phyloP scores from a whole-genome alignment of 2,888 invertebrate genomes.

The Cosmopolites sordidus region DNA sequence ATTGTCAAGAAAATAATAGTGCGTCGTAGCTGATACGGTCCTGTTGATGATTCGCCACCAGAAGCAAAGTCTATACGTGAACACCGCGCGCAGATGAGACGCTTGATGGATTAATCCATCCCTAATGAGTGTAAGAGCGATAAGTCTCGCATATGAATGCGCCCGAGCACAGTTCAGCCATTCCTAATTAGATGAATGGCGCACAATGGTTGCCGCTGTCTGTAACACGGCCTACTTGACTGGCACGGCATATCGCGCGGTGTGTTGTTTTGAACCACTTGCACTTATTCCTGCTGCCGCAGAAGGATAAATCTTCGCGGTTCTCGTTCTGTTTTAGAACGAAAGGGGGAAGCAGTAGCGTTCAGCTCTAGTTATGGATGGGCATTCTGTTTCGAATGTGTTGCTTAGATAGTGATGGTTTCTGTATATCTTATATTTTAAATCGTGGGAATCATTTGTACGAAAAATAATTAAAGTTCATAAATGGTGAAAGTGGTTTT shows the following conservation, averaged over 20 bases:
- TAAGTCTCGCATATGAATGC: conserved; percentile 50
- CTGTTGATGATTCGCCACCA: conserved; percentile 8
- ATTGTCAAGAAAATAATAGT: conserved; percentile 2
- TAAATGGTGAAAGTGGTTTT: too few relatives aligned
- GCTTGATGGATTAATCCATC: conserved; percentile 50
- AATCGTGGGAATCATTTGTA: too few relatives aligned
- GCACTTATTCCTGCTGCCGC: conserved; percentile 39
- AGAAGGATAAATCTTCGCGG: conserved; percentile 16
- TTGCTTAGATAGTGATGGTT: too few relatives aligned
- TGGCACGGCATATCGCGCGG: conserved; percentile 43
- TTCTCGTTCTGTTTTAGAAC: conserved; percentile 3
- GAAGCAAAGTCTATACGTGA: conserved; percentile 25
- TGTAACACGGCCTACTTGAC: conserved; percentile 42
- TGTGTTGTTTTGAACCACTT: conserved; percentile 42
- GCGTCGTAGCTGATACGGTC: conserved; percentile 3
- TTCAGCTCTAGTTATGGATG: too few relatives aligned
- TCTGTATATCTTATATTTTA: too few relatives aligned
- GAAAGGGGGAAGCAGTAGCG: conserved; percentile 14
- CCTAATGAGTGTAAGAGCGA: conserved; percentile 52
- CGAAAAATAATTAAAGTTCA: too few relatives aligned
- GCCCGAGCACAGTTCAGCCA: conserved; percentile 44
- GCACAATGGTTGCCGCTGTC: conserved; percentile 30
- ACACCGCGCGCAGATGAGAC: conserved; percentile 30
- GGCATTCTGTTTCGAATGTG: too few relatives aligned
- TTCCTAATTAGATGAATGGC: conserved; percentile 50